Base-by-base conservation (phyloP, 53 echinoderm and acorn worm genomes). In the Holothuria scabra region DNA sequence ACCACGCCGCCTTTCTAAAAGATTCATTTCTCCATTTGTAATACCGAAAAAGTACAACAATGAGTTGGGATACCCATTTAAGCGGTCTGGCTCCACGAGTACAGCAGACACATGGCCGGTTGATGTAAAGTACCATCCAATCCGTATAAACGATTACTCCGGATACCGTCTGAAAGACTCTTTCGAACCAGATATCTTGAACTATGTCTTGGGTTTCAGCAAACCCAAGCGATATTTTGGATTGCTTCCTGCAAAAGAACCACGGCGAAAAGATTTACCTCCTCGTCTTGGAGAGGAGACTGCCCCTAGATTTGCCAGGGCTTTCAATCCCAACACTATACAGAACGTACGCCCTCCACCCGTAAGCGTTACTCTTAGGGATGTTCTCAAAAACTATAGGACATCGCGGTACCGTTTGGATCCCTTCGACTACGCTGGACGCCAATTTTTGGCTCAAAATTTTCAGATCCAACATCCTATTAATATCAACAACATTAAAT, bases 231-330 rank as follows among this genome's bases (percentile, higher is more conserved):
- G 82, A 46, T 60, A 32, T 60, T 63, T 81, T 24, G 82, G 82
- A 41, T 60, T 63, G 10, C 44, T 81, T 38, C 82, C 82, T 32
- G 82, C 82, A 41, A 81, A 81, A 29, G 62, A 81, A 48, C 82
- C 82, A 10, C 35, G 82, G 2, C 29, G 82, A 30, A 81, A 81
- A 64, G 82, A 81, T 62, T 22, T 81, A 14, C 82, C 82, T 5
- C 82, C 82, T 13, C 62, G 82, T 25, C 82, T 81, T 13, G 82
- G 62, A 13, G 82, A 81, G 5, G 82, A 81, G 62, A 64, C 62
- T 41, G 82, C 62, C 12, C 82, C 82, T 22, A 19, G 82, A 28
- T 81, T 63, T 48, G 63, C 65, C n/a, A 28, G 82, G 20, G 64
- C 62, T 64, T 64, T 81, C 82, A 63, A 21, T 24, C 46, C 82